phyloP scores from a whole-genome alignment of 2,888 invertebrate species.

The Nymphalis c-album region DNA sequence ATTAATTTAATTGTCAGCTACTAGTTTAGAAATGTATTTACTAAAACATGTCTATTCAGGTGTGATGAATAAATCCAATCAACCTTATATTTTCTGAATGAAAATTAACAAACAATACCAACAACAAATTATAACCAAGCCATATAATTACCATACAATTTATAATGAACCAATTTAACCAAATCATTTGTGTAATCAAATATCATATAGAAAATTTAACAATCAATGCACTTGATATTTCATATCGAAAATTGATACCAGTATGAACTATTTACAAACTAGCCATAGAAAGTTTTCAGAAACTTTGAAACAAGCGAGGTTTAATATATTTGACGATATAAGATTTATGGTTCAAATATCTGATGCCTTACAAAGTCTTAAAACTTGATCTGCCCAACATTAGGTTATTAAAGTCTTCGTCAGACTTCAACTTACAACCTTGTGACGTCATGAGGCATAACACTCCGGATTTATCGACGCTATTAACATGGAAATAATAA shows the following conservation, averaged over 20 bases:
- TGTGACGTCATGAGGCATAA: conserved; percentile 57
- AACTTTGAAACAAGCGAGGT: conserved; percentile 23
- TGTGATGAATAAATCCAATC: no score
- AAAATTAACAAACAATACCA: no score
- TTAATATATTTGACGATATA: conserved; percentile 33
- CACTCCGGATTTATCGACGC: conserved; percentile 66
- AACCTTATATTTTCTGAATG: no score
- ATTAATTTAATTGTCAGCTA: no score
- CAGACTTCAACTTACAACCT: conserved; percentile 19
- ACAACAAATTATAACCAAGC: no score
- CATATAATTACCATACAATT: no score
- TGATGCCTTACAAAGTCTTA: conserved; percentile 38
- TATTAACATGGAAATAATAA: conserved; percentile 76
- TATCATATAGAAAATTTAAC: no score
- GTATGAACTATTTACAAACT: conserved; percentile 7
- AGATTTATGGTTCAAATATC: conserved; percentile 35
- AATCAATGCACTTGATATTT: neutral
- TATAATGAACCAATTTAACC: no score
- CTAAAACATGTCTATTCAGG: no score
- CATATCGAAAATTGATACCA: neutral
- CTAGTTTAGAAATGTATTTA: no score
- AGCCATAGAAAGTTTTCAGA: conserved; percentile 19
- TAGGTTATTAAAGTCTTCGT: conserved; percentile 35
- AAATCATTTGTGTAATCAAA: no score
- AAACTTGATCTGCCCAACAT: conserved; percentile 34